These are phyloP conservation scores for Nemotelus nigrinus DNA, from an alignment of 2,888 invertebrate genomes.

Conservation along the genomic window DNA sequence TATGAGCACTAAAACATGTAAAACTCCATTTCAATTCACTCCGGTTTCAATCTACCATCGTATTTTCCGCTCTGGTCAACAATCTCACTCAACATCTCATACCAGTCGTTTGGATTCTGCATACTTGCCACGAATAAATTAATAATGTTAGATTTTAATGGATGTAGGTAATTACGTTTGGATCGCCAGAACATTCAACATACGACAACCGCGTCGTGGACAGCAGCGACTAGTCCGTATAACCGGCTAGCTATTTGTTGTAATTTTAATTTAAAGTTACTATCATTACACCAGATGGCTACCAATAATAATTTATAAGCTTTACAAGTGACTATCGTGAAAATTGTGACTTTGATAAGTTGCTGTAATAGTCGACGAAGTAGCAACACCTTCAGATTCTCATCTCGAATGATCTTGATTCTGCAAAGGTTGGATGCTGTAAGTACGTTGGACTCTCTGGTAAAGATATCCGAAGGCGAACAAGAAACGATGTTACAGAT, in stretches of 20 bases:
- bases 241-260: neutral
- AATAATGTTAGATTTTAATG: constrained; percentile 21
- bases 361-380: neutral
- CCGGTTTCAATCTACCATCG: too few relatives aligned
- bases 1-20: too few relatives aligned
- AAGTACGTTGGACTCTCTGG: too few relatives aligned
- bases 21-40: too few relatives aligned
- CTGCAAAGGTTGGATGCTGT: too few relatives aligned
- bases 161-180: constrained; percentile 7
- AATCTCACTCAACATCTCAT: constrained; percentile 6
- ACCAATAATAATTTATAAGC: constrained; percentile 9
- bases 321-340: constrained; percentile 8
- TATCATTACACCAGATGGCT: neutral
- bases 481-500: too few relatives aligned
- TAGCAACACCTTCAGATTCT: neutral
- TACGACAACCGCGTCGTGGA: neutral
- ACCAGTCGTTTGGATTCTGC: neutral
- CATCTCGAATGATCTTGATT: neutral
- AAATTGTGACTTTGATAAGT: constrained; percentile 1
- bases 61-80: neutral
- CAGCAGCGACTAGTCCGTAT: neutral
- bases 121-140: constrained; percentile 15
- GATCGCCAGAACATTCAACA: neutral
- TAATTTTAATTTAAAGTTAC: constrained; percentile 13
- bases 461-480: too few relatives aligned